Base-by-base conservation (phyloP, 2,888 invertebrate species). In the Drosophila macrospina region DNA sequence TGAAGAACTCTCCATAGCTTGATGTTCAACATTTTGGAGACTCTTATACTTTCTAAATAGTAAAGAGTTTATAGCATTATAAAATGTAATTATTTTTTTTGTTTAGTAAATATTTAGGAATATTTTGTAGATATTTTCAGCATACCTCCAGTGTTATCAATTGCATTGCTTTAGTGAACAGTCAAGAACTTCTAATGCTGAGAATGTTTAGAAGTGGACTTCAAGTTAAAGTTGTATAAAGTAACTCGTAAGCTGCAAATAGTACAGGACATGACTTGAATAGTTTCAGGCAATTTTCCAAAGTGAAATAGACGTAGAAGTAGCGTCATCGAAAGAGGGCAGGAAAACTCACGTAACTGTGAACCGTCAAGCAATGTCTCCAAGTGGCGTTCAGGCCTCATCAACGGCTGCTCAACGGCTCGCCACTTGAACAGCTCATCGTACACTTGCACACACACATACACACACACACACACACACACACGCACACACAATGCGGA, bases 381-480 rank as follows among this genome's bases (percentile, higher is more conserved):
- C 36, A 59, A 69, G 32, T 51, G 30, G 15, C 70, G 42, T 37
- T 16, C 37, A 26, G 56, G 24, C n/a, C 51, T 30, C 13, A 44
- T 52, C 56, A 65, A 52, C 51, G 42, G 55, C 56, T 64, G 66
- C 52, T 48, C 37, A 56, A 37, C 37, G 8, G 50, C n/a, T 72
- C 34, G 55, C 45, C 36, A 73, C 66, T 69, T 73, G 32, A 69
- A 73, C 51, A 72, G 69, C 73, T 64, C 73, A 48, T 34, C 55
- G 51, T 4, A 36, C 44, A 20, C 39, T 26, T 26, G 54, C 37
- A 37, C 36, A 41, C 13, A 48, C 2, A 52, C 16, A 16, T 7
- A 41, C 11, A 24, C 6, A 42, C 6, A 11, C 0, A 39, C 1
- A 10, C 13, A 30, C 30, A 20, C n/a, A 20, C 11, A 37, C 13